Evolutionary conservation across 2,797 vertebrate genomes (phyloP).

Genomic region (Labeo calbasu): DNA sequence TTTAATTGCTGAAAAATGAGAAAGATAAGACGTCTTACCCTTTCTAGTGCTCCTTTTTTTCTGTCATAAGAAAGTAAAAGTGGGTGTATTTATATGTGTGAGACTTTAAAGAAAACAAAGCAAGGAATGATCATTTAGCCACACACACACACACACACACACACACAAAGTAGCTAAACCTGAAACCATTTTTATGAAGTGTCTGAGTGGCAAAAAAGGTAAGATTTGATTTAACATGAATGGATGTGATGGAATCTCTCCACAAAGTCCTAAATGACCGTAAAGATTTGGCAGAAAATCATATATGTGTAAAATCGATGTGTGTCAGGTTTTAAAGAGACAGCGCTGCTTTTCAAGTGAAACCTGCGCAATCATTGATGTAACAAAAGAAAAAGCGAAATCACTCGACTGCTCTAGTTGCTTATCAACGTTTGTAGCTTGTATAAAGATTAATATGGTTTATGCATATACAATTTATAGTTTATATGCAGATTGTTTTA

Average conservation of each 20-base stretch:
- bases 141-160: not conserved
- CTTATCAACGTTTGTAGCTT: too few species aligned
- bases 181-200: not conserved
- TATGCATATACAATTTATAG: too few species aligned
- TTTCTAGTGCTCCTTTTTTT: not conserved
- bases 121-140: not conserved
- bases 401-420: too few species aligned
- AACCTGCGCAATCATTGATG: too few species aligned
- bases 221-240: not conserved
- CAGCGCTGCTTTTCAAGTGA: too few species aligned
- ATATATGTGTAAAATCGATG: too few species aligned
- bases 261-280: not conserved
- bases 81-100: not conserved
- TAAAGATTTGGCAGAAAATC: too few species aligned
- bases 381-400: too few species aligned
- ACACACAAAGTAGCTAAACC: not conserved
- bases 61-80: not conserved
- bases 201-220: accelerated
- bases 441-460: too few species aligned
- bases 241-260: not conserved
- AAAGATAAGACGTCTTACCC: not conserved
- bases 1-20: not conserved
- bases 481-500: too few species aligned
- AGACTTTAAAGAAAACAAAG: not conserved
- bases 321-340: too few species aligned